Evolutionary conservation across 92 coral and sea anemone genomes (phyloP), one percentile per base, ranked within the genome.

Genomic region (Metridium senile): DNA sequence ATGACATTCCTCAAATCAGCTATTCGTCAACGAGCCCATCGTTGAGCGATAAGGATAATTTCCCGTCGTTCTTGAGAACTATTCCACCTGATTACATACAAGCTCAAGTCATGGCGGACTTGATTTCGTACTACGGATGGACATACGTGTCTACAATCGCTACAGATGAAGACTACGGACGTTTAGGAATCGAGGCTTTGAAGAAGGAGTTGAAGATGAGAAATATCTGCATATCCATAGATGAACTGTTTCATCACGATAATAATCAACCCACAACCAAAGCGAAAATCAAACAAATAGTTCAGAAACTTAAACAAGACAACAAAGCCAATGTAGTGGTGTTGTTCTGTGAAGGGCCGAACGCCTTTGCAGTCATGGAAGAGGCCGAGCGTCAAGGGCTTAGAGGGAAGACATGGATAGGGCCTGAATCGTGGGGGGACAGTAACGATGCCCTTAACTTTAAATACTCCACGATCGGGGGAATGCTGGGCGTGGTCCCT

Each of bases 11-110:
- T 0, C 99, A 96, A 57, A 93, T 96, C 7, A 96, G 99, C 70
- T 96, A 96, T 66, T 96, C 99, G 0, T 93, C 98, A 18, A 96
- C 99, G 17, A 96, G 99, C 64, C 98, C 97, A 18, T 85, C 99
- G 9, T 87, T 96, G 0, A 93, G 98, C 68, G 68, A 89, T 56
- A 96, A 96, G 33, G 66, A 75, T 10, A 74, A 77, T 28, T 96
- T 93, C 54, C 97, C 92, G 33, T 93, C 99, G 2, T 96, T 96
- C 78, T 79, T 96, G 21, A 70, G 99, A 34, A 96, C 99, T 4
- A 96, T 96, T 17, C 99, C 99, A 0, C 94, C 99, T 6, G 99
- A 96, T 64, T 75, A 93, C 51, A 62, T 92, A 25, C 99, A 93
- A 84, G 99, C 97, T 0, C 93, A 91, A 47, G 99, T 89, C 35